Evolutionary conservation across 2,888 invertebrate genomes (phyloP).

Genomic region (Cephus pygmeus): DNA sequence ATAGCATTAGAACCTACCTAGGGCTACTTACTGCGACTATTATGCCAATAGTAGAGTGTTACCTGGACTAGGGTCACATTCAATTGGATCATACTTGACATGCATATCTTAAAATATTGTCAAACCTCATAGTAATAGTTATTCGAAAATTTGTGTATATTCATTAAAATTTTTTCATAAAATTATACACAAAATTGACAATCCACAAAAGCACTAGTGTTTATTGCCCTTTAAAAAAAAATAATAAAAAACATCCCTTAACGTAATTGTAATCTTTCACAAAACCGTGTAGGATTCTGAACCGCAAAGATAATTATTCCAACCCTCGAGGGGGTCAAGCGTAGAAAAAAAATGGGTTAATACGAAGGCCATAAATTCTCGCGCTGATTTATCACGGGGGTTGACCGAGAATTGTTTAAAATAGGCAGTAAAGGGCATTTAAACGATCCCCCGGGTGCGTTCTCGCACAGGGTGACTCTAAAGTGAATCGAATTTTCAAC

Average conservation of each 20-base stretch:
- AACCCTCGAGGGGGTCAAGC: constrained; percentile 14
- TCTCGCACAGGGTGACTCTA: constrained; percentile 41
- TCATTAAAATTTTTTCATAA: no score
- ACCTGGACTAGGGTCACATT: constrained; percentile 41
- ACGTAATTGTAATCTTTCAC: not conserved
- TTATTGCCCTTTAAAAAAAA: not conserved
- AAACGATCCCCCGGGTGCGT: constrained; percentile 52
- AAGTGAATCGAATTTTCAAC: constrained; percentile 58
- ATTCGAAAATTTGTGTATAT: not conserved
- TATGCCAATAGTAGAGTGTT: constrained; percentile 39
- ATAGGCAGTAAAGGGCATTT: constrained; percentile 54
- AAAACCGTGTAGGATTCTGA: not conserved
- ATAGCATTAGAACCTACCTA: constrained; percentile 39
- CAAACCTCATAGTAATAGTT: not conserved
- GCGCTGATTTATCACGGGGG: constrained; percentile 12
- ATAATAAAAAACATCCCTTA: not conserved
- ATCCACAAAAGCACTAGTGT: not conserved
- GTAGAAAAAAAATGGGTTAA: constrained; percentile 10
- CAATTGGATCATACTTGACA: constrained; percentile 54
- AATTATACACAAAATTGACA: no score
- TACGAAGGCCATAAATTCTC: not conserved
- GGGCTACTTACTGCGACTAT: constrained; percentile 36
- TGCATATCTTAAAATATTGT: constrained; percentile 10
- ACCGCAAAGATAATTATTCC: constrained; percentile 3
- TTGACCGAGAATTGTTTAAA: constrained; percentile 48